Base-by-base conservation (phyloP, 2,888 invertebrate genomes). In the Mechanitis mazaeus region DNA sequence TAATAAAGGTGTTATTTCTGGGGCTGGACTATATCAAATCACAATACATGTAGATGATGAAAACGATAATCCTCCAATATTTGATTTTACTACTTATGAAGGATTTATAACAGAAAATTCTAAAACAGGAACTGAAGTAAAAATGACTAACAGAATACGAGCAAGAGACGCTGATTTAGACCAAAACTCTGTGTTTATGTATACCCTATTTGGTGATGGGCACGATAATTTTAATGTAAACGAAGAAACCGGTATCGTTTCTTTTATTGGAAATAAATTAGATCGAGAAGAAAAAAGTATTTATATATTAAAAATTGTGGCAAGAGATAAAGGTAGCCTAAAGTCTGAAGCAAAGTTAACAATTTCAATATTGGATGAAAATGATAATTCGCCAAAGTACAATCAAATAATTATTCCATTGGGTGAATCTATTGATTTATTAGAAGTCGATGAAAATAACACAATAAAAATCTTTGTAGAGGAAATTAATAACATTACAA, bases 61-160 rank as follows among this genome's bases (percentile, higher is more conserved):
- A 65, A 97, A 97, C 75, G 97, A 97, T 75, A 96, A 96, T 74
- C 92, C 96, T 3, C 97, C 98, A 0, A 81, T 92, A 62, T 97
- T 98, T 78, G 93, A 94, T 68, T 84, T 92, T 11, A 76, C 91
- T 1, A 79, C 89, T 1, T 97, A 96, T 77, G 94, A 95, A 72
- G 96, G 96, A 1, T 91, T 91, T 64, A 94, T 98, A 20, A 84
- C 88, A 54, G 97, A 98, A 85, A 96, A 97, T 79, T 93, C 95
- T 42, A 86, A 87, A 9, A 85, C 90, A 47, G 94, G 94, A 6
- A 93, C 94, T 0, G 94, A 94, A 79, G 93, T 96, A 1, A 91
- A 92, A 68, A 86, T 95, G 79, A 92, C 93, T 63, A 91, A 92
- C 69, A 92, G 92, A 53, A 92, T 97, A 9, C 91, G 91, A 65